phyloP scores from a whole-genome alignment of 2,797 vertebrate species.

The Manis crassicaudata region DNA sequence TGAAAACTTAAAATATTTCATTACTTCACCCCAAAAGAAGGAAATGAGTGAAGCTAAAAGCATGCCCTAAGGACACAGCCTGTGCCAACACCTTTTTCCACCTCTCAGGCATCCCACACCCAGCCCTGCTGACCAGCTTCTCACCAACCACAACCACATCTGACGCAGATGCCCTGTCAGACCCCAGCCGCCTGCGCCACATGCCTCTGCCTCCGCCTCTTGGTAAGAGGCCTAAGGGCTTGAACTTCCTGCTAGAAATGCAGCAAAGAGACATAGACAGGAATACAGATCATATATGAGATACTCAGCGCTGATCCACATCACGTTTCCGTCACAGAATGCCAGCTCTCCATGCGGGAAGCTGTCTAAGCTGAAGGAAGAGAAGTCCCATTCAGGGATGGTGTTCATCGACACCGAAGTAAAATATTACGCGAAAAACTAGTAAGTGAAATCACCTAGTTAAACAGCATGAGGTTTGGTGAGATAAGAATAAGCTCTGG shows the following conservation, averaged over 20 bases:
- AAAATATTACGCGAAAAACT: not conserved
- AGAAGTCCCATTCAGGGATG: not conserved
- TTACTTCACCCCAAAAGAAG: not conserved
- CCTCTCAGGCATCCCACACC: too few species aligned
- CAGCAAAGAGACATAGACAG: not conserved
- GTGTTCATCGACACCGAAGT: too few species aligned
- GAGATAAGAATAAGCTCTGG: not conserved
- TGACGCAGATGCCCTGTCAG: not conserved
- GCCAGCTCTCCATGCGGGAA: not conserved
- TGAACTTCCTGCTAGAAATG: too few species aligned
- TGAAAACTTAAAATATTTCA: not conserved
- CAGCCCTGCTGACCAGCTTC: not conserved
- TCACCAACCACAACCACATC: not conserved
- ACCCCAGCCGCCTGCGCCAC: accelerated
- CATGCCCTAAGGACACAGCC: not conserved
- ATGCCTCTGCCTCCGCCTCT: not conserved
- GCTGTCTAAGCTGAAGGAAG: not conserved
- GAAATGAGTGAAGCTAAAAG: not conserved
- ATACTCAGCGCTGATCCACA: accelerated
- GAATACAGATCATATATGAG: not conserved
- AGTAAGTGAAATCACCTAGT: not conserved
- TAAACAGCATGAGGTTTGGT: not conserved
- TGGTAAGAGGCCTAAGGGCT: not conserved
- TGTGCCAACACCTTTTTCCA: not conserved
- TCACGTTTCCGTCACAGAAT: not conserved